Evolutionary conservation across 2,797 vertebrate species (phyloP).

Genomic region (Poecile montanus): DNA sequence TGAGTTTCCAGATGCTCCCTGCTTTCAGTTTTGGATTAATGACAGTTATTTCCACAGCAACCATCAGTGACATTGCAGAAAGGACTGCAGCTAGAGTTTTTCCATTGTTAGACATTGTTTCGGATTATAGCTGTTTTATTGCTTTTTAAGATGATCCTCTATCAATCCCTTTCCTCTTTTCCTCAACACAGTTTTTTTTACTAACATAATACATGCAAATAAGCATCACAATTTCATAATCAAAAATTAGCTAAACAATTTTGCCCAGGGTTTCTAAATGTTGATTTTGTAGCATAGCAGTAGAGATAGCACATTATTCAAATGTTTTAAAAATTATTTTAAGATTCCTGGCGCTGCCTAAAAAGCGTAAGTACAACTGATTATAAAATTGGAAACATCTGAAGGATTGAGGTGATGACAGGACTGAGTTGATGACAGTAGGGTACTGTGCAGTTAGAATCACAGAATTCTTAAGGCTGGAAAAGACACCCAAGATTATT

Average conservation of each 20-base stretch:
- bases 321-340: background rate
- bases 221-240: background rate
- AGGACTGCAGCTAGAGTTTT: background rate
- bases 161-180: background rate
- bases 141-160: background rate
- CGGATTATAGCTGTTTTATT: background rate
- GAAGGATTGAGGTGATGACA: background rate
- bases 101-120: background rate
- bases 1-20: background rate
- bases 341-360: background rate
- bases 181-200: background rate
- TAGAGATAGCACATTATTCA: background rate
- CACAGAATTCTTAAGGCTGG: background rate
- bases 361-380: background rate
- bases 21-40: background rate
- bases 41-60: slow-evolving; percentile 35
- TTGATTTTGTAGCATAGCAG: background rate
- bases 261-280: background rate
- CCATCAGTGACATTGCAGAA: background rate
- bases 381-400: background rate
- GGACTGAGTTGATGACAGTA: background rate
- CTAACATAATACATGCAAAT: background rate
- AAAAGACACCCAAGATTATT: background rate
- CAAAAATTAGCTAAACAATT: background rate
- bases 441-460: background rate